These are phyloP conservation scores for Percina caprodes DNA, from an alignment of 2,113 vertebrate genomes.

Conservation along the genomic window DNA sequence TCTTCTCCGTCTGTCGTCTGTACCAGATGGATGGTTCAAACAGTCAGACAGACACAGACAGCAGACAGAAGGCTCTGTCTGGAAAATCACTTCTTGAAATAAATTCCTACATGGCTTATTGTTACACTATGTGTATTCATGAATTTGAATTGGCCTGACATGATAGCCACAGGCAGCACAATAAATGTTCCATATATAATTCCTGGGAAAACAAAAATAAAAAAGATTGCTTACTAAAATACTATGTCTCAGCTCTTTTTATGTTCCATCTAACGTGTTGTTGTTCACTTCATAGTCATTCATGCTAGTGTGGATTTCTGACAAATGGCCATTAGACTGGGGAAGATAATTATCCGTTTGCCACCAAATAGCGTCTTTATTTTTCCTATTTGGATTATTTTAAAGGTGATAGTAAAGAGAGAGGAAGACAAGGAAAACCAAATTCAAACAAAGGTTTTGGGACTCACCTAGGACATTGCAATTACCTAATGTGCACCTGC, in stretches of 20 bases:
- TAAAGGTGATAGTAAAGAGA: background rate
- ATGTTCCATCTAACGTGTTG: background rate
- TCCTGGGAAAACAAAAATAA: background rate
- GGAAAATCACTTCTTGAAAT: constrained; percentile 55
- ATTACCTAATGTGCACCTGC: constrained; percentile 32
- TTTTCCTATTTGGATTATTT: constrained; percentile 14
- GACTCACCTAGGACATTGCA: background rate
- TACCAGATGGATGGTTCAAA: constrained; percentile 68
- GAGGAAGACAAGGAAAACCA: background rate
- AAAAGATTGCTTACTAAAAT: background rate
- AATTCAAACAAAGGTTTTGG: background rate
- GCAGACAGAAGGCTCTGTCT: constrained; percentile 62
- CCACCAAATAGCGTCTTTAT: background rate
- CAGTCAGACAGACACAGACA: constrained; percentile 47
- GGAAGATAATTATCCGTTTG: background rate
- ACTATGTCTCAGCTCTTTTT: background rate
- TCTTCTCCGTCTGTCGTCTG: constrained; percentile 21
- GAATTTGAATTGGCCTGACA: constrained; percentile 22
- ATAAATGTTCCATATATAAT: background rate
- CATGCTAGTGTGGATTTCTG: background rate
- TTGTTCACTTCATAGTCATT: background rate
- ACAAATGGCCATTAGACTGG: background rate
- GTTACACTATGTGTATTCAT: background rate
- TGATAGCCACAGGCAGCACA: background rate
- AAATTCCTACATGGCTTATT: constrained; percentile 35